These are phyloP conservation scores for Tenebrosternarchus preto DNA, from an alignment of 2,113 vertebrate genomes.

Conservation along the genomic window DNA sequence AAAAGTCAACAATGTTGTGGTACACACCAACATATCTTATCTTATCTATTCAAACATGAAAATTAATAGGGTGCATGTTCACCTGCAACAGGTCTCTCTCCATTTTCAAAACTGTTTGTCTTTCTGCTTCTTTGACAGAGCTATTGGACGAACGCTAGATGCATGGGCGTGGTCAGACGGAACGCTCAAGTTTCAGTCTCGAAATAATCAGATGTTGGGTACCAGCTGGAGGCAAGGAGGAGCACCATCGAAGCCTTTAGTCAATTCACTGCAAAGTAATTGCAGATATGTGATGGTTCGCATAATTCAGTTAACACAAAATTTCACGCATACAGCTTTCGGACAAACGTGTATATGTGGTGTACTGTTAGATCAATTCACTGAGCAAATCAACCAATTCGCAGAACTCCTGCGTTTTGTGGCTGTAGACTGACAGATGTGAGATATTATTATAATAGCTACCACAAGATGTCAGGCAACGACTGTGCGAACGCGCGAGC, in stretches of 20 bases:
- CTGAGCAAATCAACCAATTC: no score
- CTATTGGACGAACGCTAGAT: no score
- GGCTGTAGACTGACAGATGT: background rate
- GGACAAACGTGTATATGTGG: background rate
- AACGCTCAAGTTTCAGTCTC: background rate
- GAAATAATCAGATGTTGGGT: background rate
- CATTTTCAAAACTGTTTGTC: background rate
- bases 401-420: background rate
- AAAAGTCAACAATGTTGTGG: background rate
- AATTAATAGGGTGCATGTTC: background rate
- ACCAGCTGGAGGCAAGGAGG: no score
- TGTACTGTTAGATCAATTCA: background rate
- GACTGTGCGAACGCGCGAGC: conserved; percentile 4
- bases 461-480: conserved; percentile 47
- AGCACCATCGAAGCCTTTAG: no score
- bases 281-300: no score
- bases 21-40: no score
- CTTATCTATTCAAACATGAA: no score
- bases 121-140: background rate
- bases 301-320: no score
- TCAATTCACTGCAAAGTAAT: no score
- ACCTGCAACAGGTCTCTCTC: conserved; percentile 2
- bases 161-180: background rate
- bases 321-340: no score
- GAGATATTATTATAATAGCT: background rate